phyloP scores from a whole-genome alignment of 2,888 invertebrate species.

The Onchidella celtica region DNA sequence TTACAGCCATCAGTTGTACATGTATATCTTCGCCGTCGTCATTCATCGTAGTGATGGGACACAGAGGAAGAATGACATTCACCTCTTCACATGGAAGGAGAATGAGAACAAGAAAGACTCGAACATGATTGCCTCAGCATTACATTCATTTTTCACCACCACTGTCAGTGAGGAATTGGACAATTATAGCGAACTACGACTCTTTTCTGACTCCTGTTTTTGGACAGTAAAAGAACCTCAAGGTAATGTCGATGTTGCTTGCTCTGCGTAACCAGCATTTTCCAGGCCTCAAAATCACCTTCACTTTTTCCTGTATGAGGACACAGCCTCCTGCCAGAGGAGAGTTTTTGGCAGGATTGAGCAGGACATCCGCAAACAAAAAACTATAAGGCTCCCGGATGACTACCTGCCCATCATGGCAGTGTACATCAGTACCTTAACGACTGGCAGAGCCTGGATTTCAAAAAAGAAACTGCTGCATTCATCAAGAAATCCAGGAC shows the following conservation, averaged over 20 bases:
- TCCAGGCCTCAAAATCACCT: background rate
- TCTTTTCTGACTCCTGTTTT: conserved; percentile 7
- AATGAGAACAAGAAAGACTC: conserved; percentile 2
- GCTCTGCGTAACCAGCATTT: background rate
- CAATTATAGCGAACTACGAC: background rate
- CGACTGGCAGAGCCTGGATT: too few relatives aligned
- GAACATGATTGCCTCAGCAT: conserved; percentile 8
- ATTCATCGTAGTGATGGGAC: background rate
- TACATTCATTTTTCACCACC: background rate
- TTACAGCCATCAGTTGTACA: conserved; percentile 10
- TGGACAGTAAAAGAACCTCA: conserved; percentile 18
- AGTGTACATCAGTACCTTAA: background rate
- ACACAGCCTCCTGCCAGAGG: conserved; percentile 28
- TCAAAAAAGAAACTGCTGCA: background rate
- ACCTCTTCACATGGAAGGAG: background rate
- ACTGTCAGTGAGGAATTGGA: background rate
- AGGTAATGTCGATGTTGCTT: background rate
- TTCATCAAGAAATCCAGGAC: background rate
- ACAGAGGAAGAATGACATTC: background rate
- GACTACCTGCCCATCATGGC: background rate
- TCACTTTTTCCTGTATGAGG: conserved; percentile 23
- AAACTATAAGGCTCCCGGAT: background rate
- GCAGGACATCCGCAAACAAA: background rate
- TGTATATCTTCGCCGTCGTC: conserved; percentile 8
- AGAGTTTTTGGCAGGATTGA: conserved; percentile 6